Base-by-base conservation (phyloP, 2,888 invertebrate genomes). In the Acleris holmiana region DNA sequence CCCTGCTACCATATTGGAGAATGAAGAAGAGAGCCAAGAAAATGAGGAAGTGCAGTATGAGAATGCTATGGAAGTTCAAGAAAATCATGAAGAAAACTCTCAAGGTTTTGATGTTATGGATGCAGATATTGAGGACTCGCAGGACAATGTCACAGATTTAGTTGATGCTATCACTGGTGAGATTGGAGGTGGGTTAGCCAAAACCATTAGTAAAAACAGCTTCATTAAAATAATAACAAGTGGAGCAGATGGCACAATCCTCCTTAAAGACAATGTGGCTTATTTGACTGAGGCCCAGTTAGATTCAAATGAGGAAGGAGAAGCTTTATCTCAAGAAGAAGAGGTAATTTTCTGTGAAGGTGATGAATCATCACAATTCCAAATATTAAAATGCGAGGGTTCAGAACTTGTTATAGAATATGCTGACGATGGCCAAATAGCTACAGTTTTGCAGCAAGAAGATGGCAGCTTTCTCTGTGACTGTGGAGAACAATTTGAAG, bases 391-490 rank as follows among this genome's bases (percentile, higher is more conserved):
- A 69, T 89, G 87, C 75, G 90, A 92, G 68, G 91, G 88, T 0
- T 86, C 88, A 1, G 91, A 93, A 68, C 70, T 92, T 18, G 87
- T 93, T 0, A 92, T 93, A 60, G 90, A 92, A 70, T 93, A 93
- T 76, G 84, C 88, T 2, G 91, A 91, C 72, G 92, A 89, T 7
- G 84, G 84, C 46, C 82, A 89, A 74, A 84, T 89, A 47, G 82
- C 89, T 21, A 88, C 89, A 2, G 85, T 89, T 6, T 69, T 90
- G 10, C 89, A 90, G 69, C 88, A 91, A 70, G 88, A 88, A 46
- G 88, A 91, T 71, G 88, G 90, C 0, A 80, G 86, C 41, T 91
- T 88, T 61, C 67, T 91, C 7, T 93, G 93, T 73, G 91, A 89
- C 7, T 93, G 93, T 56, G 93, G 93, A 15, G 88, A 90, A 57